A percentile compares a stretch with the other conserved stretches of the same genome.
Evolutionary conservation across 2,113 vertebrate genomes (phyloP).

Genomic region (Motacilla tschutschensis): DNA sequence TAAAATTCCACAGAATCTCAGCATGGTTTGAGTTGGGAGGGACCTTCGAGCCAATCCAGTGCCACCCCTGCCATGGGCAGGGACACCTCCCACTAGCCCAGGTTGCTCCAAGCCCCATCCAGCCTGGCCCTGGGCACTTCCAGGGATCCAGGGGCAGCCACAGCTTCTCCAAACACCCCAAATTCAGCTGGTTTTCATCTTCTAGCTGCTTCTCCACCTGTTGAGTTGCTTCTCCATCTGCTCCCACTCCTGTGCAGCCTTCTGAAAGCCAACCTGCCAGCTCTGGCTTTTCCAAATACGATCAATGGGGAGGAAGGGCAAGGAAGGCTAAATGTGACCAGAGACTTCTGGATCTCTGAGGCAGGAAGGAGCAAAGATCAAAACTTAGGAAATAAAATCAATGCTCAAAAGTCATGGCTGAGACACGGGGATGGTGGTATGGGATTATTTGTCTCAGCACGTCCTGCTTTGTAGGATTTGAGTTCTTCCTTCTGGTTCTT

Average conservation of each 20-base stretch:
- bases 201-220: neutral
- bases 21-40: neutral
- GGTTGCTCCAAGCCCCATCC: rapidly evolving
- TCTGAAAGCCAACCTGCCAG: neutral
- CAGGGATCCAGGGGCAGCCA: neutral
- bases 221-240: neutral
- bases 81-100: rapidly evolving
- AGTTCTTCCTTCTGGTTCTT: neutral
- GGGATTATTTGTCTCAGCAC: neutral
- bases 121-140: neutral
- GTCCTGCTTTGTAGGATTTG: neutral
- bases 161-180: neutral
- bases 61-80: neutral
- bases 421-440: too few species aligned
- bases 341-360: neutral
- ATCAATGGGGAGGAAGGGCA: neutral
- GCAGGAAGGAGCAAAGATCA: neutral
- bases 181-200: neutral
- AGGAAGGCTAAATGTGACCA: neutral
- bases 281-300: neutral
- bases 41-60: neutral
- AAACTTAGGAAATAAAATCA: neutral
- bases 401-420: neutral
- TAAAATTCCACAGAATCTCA: neutral
- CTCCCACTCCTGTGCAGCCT: neutral